Base-by-base conservation (phyloP, 2,113 vertebrate genomes). In the Ceyx cyanopectus region DNA sequence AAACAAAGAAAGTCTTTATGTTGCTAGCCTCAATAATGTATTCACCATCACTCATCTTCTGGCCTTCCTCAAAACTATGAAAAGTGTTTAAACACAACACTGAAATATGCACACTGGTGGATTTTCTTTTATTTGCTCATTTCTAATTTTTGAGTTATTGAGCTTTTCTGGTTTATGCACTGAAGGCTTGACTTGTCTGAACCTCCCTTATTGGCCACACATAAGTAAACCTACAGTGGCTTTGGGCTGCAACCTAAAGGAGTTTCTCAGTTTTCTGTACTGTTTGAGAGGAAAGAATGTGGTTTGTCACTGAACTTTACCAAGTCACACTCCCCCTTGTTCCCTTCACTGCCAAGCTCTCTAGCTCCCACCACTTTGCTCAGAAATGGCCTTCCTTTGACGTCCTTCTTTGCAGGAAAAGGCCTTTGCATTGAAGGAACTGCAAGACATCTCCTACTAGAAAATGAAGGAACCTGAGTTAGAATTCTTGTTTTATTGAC, bases 91-190 rank as follows among this genome's bases (percentile, higher is more conserved):
- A 85, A 40, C 10, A 19, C 58, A 43, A 56, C 58, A 54, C 5
- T 82, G 74, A 66, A 94, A 70, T 58, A 54, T 15, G 26, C 8
- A 62, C 21, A 20, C 5, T 60, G 10, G 13, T 76, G 32, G 5
- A n/a, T 89, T 89, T 90, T 65, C 48, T 84, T 91, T 76, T 46
- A 66, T 73, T 95, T 94, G 14, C 13, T 93, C 57, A 75, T 81
- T 92, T 84, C 43, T 73, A 13, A 53, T 75, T 79, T 81, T 76
- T 50, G 30, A 37, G 34, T 70, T 82, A 37, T 14, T 61, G 74
- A 93, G 45, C 3, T 91, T 89, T 91, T 54, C 48, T 37, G 54
- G 32, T 66, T 76, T 82, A 54, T 87, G 50, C 51, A 72, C 18
- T 61, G 62, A 62, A 94, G 37, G 5, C 11, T 84, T 63, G 27